phyloP scores from a whole-genome alignment of 2,113 vertebrate genomes.

The Puntigrus tetrazona region DNA sequence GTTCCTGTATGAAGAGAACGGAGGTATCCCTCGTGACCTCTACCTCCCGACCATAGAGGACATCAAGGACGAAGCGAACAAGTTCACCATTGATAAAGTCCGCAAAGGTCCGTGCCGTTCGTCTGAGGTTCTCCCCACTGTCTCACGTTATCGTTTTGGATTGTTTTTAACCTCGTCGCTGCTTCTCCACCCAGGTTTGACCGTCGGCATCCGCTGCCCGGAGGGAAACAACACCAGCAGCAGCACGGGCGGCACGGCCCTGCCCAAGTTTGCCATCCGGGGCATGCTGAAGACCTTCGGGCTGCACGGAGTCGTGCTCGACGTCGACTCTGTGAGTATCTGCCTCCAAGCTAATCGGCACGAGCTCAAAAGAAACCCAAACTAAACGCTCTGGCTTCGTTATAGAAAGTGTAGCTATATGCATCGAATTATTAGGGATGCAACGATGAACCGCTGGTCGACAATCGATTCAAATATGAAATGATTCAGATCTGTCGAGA shows the following conservation, averaged over 20 bases:
- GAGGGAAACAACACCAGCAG: constrained; percentile 93
- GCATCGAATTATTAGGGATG: no score
- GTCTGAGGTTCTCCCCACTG: background rate
- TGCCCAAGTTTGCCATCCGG: constrained; percentile 95
- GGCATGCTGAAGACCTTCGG: constrained; percentile 98
- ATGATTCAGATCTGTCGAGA: no score
- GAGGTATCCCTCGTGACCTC: constrained; percentile 95
- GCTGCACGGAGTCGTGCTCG: constrained; percentile 92
- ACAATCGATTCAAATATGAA: no score
- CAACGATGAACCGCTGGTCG: no score
- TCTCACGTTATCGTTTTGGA: no score
- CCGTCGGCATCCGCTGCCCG: constrained; percentile 92
- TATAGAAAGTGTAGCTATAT: no score
- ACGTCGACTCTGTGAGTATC: constrained; percentile 90
- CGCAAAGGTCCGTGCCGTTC: constrained; percentile 85
- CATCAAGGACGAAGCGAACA: constrained; percentile 98
- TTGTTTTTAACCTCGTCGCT: no score
- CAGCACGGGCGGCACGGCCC: constrained; percentile 86
- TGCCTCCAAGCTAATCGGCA: background rate
- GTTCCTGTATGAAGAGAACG: constrained; percentile 97
- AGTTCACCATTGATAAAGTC: constrained; percentile 99
- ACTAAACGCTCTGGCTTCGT: no score
- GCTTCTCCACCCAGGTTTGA: no score
- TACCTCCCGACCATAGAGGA: constrained; percentile 98
- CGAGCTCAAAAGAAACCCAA: background rate